Percentiles rank a stretch among this genome's conserved stretches.
These are phyloP conservation scores for Thalassarche chlororhynchos DNA, from an alignment of 2,113 vertebrate species.

Conservation along the genomic window DNA sequence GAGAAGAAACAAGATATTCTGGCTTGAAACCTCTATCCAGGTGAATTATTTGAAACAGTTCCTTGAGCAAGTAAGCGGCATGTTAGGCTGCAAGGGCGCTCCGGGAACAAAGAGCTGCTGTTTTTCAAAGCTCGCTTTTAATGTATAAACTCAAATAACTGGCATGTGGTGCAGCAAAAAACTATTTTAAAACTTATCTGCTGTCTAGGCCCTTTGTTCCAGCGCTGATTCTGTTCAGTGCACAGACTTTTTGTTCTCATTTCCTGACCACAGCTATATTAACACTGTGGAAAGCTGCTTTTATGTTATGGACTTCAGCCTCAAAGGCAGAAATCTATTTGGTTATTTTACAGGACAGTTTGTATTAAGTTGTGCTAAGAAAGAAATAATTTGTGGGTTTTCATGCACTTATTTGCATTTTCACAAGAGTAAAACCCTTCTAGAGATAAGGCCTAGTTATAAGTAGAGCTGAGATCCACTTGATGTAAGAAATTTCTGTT, in stretches of 20 bases:
- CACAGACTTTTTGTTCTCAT: constrained; percentile 30
- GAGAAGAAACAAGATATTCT: background rate
- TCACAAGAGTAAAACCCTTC: background rate
- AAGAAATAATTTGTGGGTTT: background rate
- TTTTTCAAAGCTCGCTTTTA: constrained; percentile 10
- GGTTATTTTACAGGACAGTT: background rate
- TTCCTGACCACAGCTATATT: background rate
- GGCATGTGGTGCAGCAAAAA: background rate
- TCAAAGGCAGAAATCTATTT: background rate
- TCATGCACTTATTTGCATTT: background rate
- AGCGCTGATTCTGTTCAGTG: background rate
- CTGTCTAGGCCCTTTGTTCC: constrained; percentile 25
- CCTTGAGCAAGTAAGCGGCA: background rate
- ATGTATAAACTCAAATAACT: background rate
- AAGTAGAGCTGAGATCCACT: background rate
- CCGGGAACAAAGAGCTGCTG: background rate
- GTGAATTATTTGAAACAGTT: constrained; percentile 31
- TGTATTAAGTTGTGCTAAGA: background rate
- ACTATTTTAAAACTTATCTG: constrained; percentile 15
- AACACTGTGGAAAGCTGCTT: background rate
- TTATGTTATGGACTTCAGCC: background rate
- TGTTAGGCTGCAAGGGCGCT: background rate
- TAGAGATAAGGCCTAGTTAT: background rate
- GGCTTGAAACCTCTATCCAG: background rate
- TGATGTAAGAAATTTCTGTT: background rate